Base-by-base conservation (phyloP, 2,113 vertebrate species). In the Morphnarchus princeps region DNA sequence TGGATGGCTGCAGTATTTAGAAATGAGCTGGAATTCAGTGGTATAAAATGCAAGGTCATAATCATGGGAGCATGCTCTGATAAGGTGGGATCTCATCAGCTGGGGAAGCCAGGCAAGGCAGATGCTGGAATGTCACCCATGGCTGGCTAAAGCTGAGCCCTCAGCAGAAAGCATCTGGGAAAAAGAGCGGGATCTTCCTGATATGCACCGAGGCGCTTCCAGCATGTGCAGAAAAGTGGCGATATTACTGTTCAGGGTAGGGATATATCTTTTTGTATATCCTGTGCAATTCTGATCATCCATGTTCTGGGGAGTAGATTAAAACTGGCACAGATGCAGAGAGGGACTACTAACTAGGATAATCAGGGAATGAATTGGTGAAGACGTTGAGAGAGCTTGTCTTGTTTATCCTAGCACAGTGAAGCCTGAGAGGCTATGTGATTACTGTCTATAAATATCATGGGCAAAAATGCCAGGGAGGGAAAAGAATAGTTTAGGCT, bases 361-460 rank as follows among this genome's bases (percentile, higher is more conserved):
- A 83, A 70, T 28, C n/a, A 42, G 16, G 26, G 36, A 76, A 40
- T 66, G 24, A 57, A 82, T 80, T 55, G 34, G 67, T 88, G 76
- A 74, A 87, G 83, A 38, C 9, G 31, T 49, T 0, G 1, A 90
- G 72, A 89, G 62, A 62, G 8, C 18, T 77, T 77, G 25, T 70
- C 34, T 80, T 93, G 58, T 92, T 96, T 90, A 49, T 90, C 62
- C 49, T 90, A 87, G 45, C 76, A 81, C 36, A 86, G 10, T 54
- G 91, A 86, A 77, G 57, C 36, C 67, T 65, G 42, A 92, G 79
- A 82, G 10, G 7, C 40, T 78, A 5, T 86, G 49, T 70, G 86
- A 83, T 93, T 93, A n/a, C 54, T 77, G 19, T 54, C 79, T 92
- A 31, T 92, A 95, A 92, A 86, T 93, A 95, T 70, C 91, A 86